These are phyloP conservation scores for Argya squamiceps DNA, from an alignment of 2,797 vertebrate genomes.

Conservation along the genomic window DNA sequence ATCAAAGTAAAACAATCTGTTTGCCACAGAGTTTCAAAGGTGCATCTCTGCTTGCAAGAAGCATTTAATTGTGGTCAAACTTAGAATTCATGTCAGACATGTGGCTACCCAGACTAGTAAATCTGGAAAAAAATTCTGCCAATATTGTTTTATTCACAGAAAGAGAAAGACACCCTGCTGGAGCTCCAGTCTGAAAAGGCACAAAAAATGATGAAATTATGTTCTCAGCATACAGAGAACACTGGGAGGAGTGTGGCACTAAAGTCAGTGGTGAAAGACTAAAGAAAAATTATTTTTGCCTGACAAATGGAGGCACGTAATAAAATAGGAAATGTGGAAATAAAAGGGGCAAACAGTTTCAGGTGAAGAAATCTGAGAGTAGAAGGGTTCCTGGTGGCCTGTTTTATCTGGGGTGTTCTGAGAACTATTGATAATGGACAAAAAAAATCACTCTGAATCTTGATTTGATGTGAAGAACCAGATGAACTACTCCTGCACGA, in stretches of 20 bases:
- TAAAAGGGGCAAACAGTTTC: neutral
- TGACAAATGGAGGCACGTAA: neutral
- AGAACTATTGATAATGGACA: neutral
- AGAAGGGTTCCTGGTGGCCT: neutral
- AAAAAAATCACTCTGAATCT: neutral
- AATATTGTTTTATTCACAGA: neutral
- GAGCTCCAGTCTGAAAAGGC: neutral
- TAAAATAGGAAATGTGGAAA: neutral
- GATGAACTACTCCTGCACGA: neutral
- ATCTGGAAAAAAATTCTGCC: neutral
- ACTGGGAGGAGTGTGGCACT: neutral
- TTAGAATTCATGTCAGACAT: neutral
- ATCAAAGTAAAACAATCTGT: neutral
- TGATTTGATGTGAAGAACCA: neutral
- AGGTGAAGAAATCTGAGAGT: neutral
- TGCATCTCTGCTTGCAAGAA: neutral
- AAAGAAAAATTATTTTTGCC: neutral
- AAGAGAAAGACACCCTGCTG: neutral
- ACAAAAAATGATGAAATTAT: neutral
- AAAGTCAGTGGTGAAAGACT: neutral
- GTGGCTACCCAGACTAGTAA: neutral
- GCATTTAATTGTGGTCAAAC: neutral
- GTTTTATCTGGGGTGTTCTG: neutral
- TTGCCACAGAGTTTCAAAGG: neutral
- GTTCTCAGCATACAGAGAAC: fast-evolving